phyloP scores from a whole-genome alignment of 1,140 invertebrate species.

The Notospermus geniculatus region DNA sequence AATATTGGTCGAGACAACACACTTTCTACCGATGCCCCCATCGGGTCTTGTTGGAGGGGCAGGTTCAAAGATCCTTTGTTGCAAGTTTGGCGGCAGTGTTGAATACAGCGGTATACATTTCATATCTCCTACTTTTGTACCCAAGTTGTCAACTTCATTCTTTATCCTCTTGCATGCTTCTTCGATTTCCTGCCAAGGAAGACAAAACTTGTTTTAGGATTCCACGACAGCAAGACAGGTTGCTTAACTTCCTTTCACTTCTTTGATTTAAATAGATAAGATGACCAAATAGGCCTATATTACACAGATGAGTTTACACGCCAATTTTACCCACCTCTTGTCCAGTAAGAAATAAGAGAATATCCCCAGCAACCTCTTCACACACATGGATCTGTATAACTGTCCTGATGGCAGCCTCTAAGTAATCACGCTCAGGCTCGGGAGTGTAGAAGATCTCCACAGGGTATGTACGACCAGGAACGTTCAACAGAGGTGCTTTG shows the following conservation, averaged over 20 bases:
- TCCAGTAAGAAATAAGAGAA: constrained; percentile 93
- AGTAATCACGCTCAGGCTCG: constrained; percentile 95
- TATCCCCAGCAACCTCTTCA: constrained; percentile 90
- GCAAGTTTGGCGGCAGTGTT: constrained; percentile 93
- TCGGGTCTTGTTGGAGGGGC: constrained; percentile 83
- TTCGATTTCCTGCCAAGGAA: constrained; percentile 83
- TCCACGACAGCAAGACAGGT: too few species aligned
- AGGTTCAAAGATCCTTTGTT: constrained; percentile 96
- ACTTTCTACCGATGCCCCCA: constrained; percentile 90
- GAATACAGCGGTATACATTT: constrained; percentile 99
- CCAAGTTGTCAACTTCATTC: constrained; percentile 93
- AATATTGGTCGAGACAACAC: constrained; percentile 98
- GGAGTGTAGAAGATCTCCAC: constrained; percentile 99
- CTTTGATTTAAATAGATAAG: too few species aligned
- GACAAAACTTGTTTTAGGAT: too few species aligned
- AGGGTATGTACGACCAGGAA: constrained; percentile 93
- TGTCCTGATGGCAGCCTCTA: constrained; percentile 97
- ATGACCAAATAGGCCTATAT: too few species aligned
- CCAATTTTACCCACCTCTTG: constrained; percentile 62
- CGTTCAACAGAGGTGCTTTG: constrained; percentile 96
- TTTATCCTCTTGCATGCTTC: constrained; percentile 98
- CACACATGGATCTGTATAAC: constrained; percentile 99
- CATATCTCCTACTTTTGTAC: constrained; percentile 92
- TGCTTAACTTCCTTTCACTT: too few species aligned
- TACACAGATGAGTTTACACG: not conserved